Base-by-base conservation (phyloP, 2,113 vertebrate species). In the Anolis sagrei region DNA sequence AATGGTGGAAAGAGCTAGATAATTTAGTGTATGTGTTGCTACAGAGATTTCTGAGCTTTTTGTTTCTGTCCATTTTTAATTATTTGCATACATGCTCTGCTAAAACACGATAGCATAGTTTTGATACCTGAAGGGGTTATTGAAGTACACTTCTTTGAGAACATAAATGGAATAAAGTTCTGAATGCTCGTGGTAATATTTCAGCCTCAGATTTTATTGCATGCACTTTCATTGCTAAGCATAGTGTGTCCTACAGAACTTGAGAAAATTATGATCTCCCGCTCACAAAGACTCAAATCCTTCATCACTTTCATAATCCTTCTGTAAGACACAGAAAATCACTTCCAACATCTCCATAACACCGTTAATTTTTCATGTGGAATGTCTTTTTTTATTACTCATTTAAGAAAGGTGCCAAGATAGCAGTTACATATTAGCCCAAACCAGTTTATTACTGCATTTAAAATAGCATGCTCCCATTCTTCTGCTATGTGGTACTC, bases 361-460 rank as follows among this genome's bases (percentile, higher is more conserved):
- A 93, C 86, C 90, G 95, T 96, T 93, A 95, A 94, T 95, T 96
- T 96, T 96, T 97, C 92, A 95, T 93, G 84, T 70, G 87, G 93
- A 94, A 92, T 95, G 91, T 88, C 89, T 89, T 94, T 93, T 90
- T 95, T 93, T 94, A 95, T 95, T 95, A 92, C 77, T 92, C 86
- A 2, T 90, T 80, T 88, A 91, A 93, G 87, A 93, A 93, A 95
- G 87, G 83, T 89, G 90, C 87, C 85, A 89, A 92, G 84, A 88
- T 76, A 89, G 93, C 84, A 88, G 87, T 91, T 91, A 93, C 86
- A 90, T 92, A 91, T 91, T 92, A 93, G 84, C 79, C 76, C 48
- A 83, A 83, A 89, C 54, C 86, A 89, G 72, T 90, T 93, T 95
- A 94, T 89, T 92, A 88, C 92, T 92, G 90, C 84, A 81, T 95